Percentiles rank a stretch among this genome's conserved stretches.
Evolutionary conservation across 2,113 vertebrate species (phyloP).

Genomic region (Psophia crepitans): DNA sequence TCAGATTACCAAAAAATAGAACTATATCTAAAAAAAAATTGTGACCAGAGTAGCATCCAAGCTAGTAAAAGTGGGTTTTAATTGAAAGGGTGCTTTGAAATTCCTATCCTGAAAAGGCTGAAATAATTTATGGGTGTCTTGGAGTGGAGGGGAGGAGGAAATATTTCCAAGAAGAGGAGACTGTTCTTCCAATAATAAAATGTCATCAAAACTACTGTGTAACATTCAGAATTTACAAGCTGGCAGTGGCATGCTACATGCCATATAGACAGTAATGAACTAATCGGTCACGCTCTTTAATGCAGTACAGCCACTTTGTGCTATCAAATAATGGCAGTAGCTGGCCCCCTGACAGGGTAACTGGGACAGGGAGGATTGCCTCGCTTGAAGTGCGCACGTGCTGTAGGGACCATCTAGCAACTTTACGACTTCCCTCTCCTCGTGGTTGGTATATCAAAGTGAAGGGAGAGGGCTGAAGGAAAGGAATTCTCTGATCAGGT

Average conservation of each 20-base stretch:
- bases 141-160: not conserved
- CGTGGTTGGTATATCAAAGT: rapidly evolving
- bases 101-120: not conserved
- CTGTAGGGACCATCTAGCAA: not conserved
- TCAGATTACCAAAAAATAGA: constrained; percentile 50
- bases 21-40: not conserved
- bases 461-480: not conserved
- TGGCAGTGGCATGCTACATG: not conserved
- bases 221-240: constrained; percentile 6
- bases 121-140: not conserved
- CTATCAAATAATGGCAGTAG: not conserved
- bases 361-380: not conserved
- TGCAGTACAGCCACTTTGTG: not conserved
- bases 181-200: not conserved
- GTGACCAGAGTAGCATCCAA: constrained; percentile 11
- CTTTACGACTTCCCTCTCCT: not conserved
- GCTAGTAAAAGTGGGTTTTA: not conserved
- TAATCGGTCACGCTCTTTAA: not conserved
- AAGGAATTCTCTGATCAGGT: not conserved
- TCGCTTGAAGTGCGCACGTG: not conserved
- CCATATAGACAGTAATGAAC: not conserved
- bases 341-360: not conserved
- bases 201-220: not conserved
- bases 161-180: not conserved
- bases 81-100: constrained; percentile 30